phyloP scores from a whole-genome alignment of 2,888 invertebrate species.

The Leptinotarsa rubiginosa region DNA sequence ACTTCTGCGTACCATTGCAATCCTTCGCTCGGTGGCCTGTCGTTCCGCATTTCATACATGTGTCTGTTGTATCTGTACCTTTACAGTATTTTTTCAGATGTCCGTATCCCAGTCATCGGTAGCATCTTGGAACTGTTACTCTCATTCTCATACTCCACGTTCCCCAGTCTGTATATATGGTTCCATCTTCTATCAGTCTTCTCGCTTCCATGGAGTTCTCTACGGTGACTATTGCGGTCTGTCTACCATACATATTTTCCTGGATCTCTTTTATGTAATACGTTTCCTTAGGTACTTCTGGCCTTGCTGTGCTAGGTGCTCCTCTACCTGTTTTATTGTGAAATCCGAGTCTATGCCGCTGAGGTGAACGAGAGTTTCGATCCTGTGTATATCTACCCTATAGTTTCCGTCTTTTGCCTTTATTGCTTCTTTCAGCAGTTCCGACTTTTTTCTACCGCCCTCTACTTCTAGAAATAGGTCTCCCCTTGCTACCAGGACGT shows the following conservation, averaged over 20 bases:
- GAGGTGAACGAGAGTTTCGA: neutral
- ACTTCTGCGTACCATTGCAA: neutral
- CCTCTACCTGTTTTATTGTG: neutral
- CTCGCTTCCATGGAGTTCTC: neutral
- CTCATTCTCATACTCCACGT: neutral
- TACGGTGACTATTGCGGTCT: neutral
- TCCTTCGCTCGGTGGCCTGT: constrained; percentile 2
- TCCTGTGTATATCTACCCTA: neutral
- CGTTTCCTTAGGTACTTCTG: neutral
- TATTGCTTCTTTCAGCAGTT: constrained; percentile 13
- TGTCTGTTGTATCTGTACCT: neutral
- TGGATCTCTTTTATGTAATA: constrained; percentile 1
- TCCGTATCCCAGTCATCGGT: neutral
- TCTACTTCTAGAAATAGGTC: constrained; percentile 7
- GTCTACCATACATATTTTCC: neutral
- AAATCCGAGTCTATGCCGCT: constrained; percentile 8
- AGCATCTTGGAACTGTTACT: neutral
- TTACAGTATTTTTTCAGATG: neutral
- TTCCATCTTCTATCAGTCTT: constrained; percentile 1
- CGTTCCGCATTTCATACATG: neutral
- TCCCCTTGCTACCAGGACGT: neutral
- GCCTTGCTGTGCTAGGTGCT: neutral
- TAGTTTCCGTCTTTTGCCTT: constrained; percentile 5
- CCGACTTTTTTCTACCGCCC: neutral
- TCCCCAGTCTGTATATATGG: neutral